Evolutionary conservation across 2,113 vertebrate species (phyloP).

Genomic region (Collichthys lucidus): DNA sequence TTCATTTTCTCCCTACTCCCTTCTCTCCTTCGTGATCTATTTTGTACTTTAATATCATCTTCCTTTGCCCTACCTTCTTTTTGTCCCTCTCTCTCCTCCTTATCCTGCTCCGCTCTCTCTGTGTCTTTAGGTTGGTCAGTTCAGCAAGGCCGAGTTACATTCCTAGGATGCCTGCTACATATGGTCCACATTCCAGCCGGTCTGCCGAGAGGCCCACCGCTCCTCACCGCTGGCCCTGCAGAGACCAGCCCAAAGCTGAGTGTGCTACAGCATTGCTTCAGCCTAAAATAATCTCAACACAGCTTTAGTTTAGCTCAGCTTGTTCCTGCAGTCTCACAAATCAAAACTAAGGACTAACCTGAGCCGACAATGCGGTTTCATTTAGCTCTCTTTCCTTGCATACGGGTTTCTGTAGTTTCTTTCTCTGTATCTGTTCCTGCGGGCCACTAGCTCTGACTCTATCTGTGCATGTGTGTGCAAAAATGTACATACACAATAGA

Average conservation of each 20-base stretch:
- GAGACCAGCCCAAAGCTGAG: constrained; percentile 56
- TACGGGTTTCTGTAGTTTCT: neutral
- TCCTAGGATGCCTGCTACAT: constrained; percentile 95
- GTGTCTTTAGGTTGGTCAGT: constrained; percentile 84
- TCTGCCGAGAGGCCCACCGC: constrained; percentile 86
- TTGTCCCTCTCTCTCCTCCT: constrained; percentile 41
- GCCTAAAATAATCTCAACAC: constrained; percentile 58
- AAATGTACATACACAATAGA: constrained; percentile 46
- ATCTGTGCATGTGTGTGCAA: constrained; percentile 28
- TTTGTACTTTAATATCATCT: constrained; percentile 27
- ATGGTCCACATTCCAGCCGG: constrained; percentile 96
- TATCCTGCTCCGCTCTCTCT: constrained; percentile 54
- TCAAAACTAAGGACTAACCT: constrained; percentile 56
- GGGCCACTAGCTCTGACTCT: constrained; percentile 13
- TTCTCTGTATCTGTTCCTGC: constrained; percentile 19
- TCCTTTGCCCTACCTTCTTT: constrained; percentile 28
- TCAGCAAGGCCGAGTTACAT: constrained; percentile 89
- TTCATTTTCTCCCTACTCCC: constrained; percentile 9
- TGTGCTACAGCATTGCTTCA: constrained; percentile 82
- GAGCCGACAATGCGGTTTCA: constrained; percentile 48
- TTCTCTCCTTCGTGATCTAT: neutral
- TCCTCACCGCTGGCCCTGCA: constrained; percentile 82
- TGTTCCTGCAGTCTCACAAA: constrained; percentile 21
- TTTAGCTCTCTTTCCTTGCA: constrained; percentile 27
- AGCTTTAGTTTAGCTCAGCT: constrained; percentile 31